Evolutionary conservation across 2,113 vertebrate species (phyloP).

Genomic region (Thalassoma bifasciatum): DNA sequence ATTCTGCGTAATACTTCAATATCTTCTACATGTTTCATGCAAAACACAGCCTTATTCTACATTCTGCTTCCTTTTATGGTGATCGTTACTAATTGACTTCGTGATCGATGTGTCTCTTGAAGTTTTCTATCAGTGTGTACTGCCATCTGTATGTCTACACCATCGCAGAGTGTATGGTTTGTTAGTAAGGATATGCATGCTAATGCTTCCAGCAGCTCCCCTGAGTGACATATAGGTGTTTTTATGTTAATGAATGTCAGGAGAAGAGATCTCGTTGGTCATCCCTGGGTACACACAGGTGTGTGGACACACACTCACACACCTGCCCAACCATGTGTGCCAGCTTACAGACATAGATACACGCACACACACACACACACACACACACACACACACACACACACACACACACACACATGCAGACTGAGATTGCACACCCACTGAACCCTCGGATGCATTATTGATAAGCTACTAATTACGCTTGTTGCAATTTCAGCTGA

Average conservation of each 20-base stretch:
- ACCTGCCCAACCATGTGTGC: conserved; percentile 11
- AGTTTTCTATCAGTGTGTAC: conserved; percentile 61
- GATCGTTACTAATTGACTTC: conserved; percentile 77
- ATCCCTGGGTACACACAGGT: conserved; percentile 44
- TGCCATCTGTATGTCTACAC: conserved; percentile 41
- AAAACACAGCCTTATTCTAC: conserved; percentile 61
- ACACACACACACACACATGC: conserved; percentile 17
- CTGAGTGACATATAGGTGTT: conserved; percentile 56
- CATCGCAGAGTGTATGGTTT: conserved; percentile 38
- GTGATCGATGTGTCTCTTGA: conserved; percentile 70
- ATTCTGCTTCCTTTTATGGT: conserved; percentile 37
- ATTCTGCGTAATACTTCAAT: conserved; percentile 65
- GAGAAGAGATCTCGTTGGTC: conserved; percentile 51
- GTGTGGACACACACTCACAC: conserved; percentile 34
- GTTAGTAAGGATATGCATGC: conserved; percentile 45
- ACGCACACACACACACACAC: no score
- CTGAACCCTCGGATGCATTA: conserved; percentile 79
- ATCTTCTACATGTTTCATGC: conserved; percentile 64
- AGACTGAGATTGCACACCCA: conserved; percentile 55
- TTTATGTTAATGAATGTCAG: conserved; percentile 72
- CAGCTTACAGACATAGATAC: neutral
- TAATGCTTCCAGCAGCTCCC: conserved; percentile 58
- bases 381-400: neutral
- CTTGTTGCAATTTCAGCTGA: conserved; percentile 82
- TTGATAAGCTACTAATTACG: conserved; percentile 84